A percentile compares a stretch with the other conserved stretches of the same genome.
phyloP scores from a whole-genome alignment of 2,113 vertebrate species.

The Chloropsis cyanopogon region DNA sequence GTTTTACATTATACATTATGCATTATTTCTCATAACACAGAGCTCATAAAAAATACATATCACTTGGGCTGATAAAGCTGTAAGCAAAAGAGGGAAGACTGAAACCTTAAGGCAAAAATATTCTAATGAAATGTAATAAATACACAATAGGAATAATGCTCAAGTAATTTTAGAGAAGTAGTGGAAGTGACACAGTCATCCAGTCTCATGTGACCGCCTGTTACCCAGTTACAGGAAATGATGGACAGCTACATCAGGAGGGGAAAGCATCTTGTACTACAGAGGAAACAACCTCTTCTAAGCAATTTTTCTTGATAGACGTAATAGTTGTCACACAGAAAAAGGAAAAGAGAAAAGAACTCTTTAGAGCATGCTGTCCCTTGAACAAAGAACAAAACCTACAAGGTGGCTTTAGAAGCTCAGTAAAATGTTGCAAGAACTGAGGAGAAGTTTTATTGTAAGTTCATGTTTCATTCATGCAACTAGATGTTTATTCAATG shows the following conservation, averaged over 20 bases:
- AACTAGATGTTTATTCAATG: not conserved
- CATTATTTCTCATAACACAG: not conserved
- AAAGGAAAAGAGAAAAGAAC: not conserved
- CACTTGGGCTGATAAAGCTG: not conserved
- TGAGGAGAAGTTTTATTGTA: not conserved
- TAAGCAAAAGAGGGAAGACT: not conserved
- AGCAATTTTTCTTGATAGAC: not conserved
- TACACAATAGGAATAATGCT: not conserved
- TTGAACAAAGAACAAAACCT: not conserved
- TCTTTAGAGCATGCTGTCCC: not conserved
- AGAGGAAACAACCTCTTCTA: not conserved
- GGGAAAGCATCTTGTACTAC: not conserved
- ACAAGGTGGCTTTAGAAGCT: not conserved
- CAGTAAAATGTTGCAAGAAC: not conserved
- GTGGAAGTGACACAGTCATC: not conserved
- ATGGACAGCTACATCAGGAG: not conserved
- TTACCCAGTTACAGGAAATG: not conserved
- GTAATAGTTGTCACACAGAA: not conserved
- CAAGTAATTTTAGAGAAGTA: not conserved
- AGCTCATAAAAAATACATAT: constrained; percentile 1
- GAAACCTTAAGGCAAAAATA: not conserved
- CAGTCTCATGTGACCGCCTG: not conserved
- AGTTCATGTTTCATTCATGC: not conserved
- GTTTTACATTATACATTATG: not conserved
- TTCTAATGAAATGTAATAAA: not conserved